phyloP scores from a whole-genome alignment of 2,888 invertebrate species.

The Toxonevra muliebris region DNA sequence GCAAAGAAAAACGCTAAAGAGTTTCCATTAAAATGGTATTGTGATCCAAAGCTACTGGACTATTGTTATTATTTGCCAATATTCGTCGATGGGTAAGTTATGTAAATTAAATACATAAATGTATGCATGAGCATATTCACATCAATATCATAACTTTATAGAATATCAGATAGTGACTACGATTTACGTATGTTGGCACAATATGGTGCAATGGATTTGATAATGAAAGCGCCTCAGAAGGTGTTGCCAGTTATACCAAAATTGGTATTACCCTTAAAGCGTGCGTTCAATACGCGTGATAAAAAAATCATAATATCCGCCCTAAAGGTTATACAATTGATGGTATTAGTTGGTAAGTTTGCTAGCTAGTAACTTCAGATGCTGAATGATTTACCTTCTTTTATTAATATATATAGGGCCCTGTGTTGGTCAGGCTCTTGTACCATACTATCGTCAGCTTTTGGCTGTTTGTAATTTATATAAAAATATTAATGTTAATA shows the following conservation, averaged over 20 bases:
- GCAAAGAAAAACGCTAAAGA: slow-evolving; percentile 43
- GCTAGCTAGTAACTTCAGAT: not conserved
- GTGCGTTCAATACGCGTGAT: slow-evolving; percentile 86
- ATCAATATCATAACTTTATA: slow-evolving; percentile 31
- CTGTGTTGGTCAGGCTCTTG: slow-evolving; percentile 87
- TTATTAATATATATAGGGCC: slow-evolving; percentile 52
- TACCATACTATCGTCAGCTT: slow-evolving; percentile 95
- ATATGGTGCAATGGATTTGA: slow-evolving; percentile 85
- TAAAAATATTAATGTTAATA: slow-evolving; percentile 73
- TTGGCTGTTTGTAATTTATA: slow-evolving; percentile 89
- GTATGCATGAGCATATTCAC: not conserved
- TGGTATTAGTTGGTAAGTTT: slow-evolving; percentile 78
- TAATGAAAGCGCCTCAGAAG: slow-evolving; percentile 67
- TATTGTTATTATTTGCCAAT: slow-evolving; percentile 93
- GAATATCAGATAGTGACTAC: slow-evolving; percentile 78
- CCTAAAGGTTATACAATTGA: slow-evolving; percentile 83
- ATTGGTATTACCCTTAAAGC: slow-evolving; percentile 91
- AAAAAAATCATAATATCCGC: slow-evolving; percentile 82
- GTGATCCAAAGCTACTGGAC: slow-evolving; percentile 70
- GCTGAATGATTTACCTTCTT: not conserved
- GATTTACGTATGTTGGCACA: slow-evolving; percentile 88
- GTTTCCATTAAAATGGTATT: slow-evolving; percentile 60
- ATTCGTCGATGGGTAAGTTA: slow-evolving; percentile 83
- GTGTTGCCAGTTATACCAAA: slow-evolving; percentile 87
- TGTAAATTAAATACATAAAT: not conserved